Evolutionary conservation across 37 sponge, comb jelly and placozoan genomes (phyloP).

Genomic region (Cliona cf. orientalis): DNA sequence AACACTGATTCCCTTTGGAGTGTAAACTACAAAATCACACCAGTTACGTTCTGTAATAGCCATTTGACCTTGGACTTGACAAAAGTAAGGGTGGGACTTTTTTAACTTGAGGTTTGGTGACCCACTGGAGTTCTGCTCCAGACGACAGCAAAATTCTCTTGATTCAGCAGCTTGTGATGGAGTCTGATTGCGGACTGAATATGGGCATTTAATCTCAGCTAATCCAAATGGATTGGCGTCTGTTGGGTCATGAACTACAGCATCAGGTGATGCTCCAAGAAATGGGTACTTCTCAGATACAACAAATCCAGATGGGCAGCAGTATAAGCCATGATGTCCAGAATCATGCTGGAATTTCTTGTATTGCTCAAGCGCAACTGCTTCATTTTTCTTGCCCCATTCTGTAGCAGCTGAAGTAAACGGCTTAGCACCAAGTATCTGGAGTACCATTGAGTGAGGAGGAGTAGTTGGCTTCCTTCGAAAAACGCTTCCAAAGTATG

Average conservation of each 20-base stretch:
- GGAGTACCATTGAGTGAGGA: slow-evolving; percentile 29
- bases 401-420: slow-evolving; percentile 25
- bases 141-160: slow-evolving; percentile 5
- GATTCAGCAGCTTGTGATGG: slow-evolving; percentile 3
- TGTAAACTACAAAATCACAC: slow-evolving; percentile 73
- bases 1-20: slow-evolving; percentile 41
- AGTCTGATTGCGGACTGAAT: slow-evolving; percentile 1
- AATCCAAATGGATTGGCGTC: slow-evolving; percentile 28
- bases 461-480: slow-evolving; percentile 17
- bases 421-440: slow-evolving; percentile 24
- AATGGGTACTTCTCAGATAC: slow-evolving; percentile 18
- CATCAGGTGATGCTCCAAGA: slow-evolving; percentile 61
- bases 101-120: slow-evolving; percentile 6
- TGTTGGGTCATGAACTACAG: slow-evolving; percentile 26
- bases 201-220: slow-evolving; percentile 47
- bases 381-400: slow-evolving; percentile 23
- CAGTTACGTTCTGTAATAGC: slow-evolving; percentile 49
- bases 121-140: background rate
- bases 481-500: slow-evolving; percentile 35
- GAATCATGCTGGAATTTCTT: background rate
- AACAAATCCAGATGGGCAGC: slow-evolving; percentile 27
- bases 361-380: slow-evolving; percentile 10
- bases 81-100: slow-evolving; percentile 40
- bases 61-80: slow-evolving; percentile 69
- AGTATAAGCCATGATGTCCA: slow-evolving; percentile 23